Evolutionary conservation across 2,113 vertebrate species (phyloP).

Genomic region (Pomatorhinus ruficollis): DNA sequence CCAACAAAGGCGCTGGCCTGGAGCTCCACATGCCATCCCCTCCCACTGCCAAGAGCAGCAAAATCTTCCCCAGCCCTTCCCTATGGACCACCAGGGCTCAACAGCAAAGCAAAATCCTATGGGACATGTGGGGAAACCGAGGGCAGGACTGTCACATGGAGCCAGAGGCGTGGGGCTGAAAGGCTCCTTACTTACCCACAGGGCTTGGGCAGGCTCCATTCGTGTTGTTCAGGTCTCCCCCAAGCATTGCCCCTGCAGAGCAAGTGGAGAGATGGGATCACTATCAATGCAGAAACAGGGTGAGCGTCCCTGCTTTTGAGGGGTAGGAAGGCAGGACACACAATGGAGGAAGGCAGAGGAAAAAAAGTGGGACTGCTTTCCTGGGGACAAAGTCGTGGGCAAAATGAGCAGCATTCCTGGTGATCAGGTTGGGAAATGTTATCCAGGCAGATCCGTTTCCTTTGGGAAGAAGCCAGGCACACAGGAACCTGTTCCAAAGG

Average conservation of each 20-base stretch:
- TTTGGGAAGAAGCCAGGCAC: constrained; percentile 30
- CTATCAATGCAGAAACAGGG: fast-evolving
- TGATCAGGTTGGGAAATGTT: constrained; percentile 43
- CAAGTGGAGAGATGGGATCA: neutral
- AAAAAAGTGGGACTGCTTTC: neutral
- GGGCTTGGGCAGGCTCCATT: constrained; percentile 94
- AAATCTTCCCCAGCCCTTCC: fast-evolving
- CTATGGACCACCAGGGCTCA: fast-evolving
- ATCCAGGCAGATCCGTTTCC: constrained; percentile 40
- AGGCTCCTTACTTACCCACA: constrained; percentile 83
- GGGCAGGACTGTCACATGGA: neutral
- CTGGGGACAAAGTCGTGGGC: neutral
- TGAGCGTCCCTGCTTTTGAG: neutral
- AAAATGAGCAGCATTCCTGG: neutral
- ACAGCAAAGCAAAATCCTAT: neutral
- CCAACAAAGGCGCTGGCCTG: fast-evolving
- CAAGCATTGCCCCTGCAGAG: constrained; percentile 87
- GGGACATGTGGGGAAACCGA: fast-evolving
- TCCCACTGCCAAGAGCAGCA: neutral
- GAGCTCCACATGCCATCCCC: neutral
- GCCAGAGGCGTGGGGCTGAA: neutral
- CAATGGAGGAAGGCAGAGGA: neutral
- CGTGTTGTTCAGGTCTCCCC: constrained; percentile 89
- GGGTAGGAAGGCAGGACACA: neutral
- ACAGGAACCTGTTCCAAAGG: neutral